Evolutionary conservation across 37 sponge, comb jelly and placozoan species (phyloP).

Genomic region (Cliona cf. orientalis): DNA sequence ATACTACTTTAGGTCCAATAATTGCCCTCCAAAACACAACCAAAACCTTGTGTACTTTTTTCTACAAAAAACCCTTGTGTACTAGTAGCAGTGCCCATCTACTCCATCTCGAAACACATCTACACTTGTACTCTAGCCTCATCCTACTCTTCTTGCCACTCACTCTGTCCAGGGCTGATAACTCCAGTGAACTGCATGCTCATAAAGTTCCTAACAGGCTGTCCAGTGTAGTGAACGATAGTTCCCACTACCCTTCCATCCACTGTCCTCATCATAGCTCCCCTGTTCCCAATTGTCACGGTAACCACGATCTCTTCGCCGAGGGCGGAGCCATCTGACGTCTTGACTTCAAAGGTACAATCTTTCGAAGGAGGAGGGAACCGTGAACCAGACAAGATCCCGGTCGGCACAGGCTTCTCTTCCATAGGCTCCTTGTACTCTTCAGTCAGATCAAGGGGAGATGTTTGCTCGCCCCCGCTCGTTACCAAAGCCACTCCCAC

Average conservation of each 20-base stretch:
- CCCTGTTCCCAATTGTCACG: conserved; percentile 44
- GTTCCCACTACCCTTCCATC: conserved; percentile 74
- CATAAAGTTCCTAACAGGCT: conserved; percentile 46
- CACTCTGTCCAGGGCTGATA: conserved; percentile 74
- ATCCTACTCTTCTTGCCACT: neutral
- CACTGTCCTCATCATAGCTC: conserved; percentile 63
- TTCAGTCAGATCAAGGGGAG: conserved; percentile 25
- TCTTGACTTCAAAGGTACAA: conserved; percentile 59
- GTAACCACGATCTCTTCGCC: conserved; percentile 56
- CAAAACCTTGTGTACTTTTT: neutral
- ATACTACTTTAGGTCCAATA: too few species aligned
- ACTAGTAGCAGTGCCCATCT: too few species aligned
- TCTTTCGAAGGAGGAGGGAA: conserved; percentile 51
- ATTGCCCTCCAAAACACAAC: too few species aligned
- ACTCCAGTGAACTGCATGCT: conserved; percentile 80
- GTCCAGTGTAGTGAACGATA: conserved; percentile 60
- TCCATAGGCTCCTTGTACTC: conserved; percentile 20
- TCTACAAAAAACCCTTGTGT: too few species aligned
- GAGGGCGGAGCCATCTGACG: conserved; percentile 16
- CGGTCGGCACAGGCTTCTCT: neutral
- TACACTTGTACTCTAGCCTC: too few species aligned
- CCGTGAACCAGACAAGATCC: too few species aligned
- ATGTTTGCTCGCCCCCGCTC: neutral
- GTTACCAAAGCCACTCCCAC: conserved; percentile 41
- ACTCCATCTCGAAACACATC: too few species aligned